phyloP scores from a whole-genome alignment of 1,140 invertebrate genomes.

The Hirudo medicinalis region DNA sequence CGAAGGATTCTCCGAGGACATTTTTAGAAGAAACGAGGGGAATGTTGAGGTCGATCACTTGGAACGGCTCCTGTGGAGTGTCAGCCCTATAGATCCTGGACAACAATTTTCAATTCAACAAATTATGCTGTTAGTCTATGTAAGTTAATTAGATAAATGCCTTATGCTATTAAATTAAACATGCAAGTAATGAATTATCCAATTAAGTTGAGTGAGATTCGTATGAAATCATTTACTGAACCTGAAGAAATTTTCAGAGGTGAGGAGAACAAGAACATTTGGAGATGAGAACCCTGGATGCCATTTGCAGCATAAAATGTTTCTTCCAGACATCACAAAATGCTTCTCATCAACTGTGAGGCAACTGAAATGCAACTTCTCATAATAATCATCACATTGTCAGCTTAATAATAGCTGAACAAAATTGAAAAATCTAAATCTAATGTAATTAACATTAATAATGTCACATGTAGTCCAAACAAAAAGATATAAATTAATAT shows the following conservation, averaged over 20 bases:
- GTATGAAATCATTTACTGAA: neutral
- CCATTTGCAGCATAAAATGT: neutral
- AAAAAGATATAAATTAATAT: neutral
- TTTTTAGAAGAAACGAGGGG: neutral
- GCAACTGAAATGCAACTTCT: neutral
- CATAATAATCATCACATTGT: too few relatives aligned
- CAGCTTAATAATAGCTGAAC: too few relatives aligned
- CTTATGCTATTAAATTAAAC: neutral
- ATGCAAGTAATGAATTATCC: neutral
- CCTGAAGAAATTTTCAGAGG: neutral
- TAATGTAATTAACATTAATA: too few relatives aligned
- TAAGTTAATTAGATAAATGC: too few relatives aligned
- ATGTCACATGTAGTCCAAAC: too few relatives aligned
- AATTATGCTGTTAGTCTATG: too few relatives aligned
- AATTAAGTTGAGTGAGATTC: neutral
- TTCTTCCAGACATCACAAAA: neutral
- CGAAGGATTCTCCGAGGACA: conserved; percentile 13
- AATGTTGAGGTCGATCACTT: neutral
- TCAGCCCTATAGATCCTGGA: too few relatives aligned
- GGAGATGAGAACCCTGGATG: conserved; percentile 2
- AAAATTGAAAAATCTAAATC: too few relatives aligned
- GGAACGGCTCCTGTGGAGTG: too few relatives aligned
- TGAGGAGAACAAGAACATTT: neutral
- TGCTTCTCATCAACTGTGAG: neutral
- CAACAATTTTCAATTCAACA: too few relatives aligned